Base-by-base conservation (phyloP, 2,113 vertebrate genomes). In the Poecilia latipinna region DNA sequence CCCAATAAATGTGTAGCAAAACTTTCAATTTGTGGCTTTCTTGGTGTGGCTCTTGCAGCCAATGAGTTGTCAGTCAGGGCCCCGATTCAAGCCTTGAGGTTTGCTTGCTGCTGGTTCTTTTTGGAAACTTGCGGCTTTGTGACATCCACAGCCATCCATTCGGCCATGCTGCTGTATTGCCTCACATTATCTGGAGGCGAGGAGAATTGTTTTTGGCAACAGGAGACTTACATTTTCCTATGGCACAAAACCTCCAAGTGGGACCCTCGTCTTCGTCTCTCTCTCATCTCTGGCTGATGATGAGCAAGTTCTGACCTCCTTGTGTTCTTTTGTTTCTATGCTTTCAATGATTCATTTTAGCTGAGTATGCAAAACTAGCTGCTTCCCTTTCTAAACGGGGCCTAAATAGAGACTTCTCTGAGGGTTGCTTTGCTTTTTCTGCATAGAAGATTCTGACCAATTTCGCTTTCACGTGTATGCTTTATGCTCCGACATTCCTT, bases 11-110 rank as follows among this genome's bases (percentile, higher is more conserved):
- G 91, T 82, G 26, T 87, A 94, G 93, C 90, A 91, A 91, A 94
- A 94, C 94, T 93, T 94, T 94, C 91, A 94, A 92, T 94, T 93
- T 92, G 94, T 93, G 94, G 93, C 79, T 94, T 94, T 91, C 88
- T 92, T 92, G 87, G 90, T 94, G 94, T 84, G 93, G 93, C 90
- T 82, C 72, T 75, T 77, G 77, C 80, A 93, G 93, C 93, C 94
- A 91, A 88, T 84, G 88, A 86, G 66, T 90, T 94, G 93, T 94
- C 94, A 93, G 90, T 94, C 93, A 93, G 90, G 78, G 82, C 71
- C 51, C 79, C 24, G 77, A 86, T 92, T 94, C 91, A 91, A 93
- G 88, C 82, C 89, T 84, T 91, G 93, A 94, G 93, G 92, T 95
- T 93, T 93, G 87, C 92, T 93, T 93, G 91, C 91, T 92, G 91